Percentiles rank a stretch among this genome's conserved stretches.
These are phyloP conservation scores for Sinelater perroti DNA, from an alignment of 2,888 invertebrate species.

Conservation along the genomic window DNA sequence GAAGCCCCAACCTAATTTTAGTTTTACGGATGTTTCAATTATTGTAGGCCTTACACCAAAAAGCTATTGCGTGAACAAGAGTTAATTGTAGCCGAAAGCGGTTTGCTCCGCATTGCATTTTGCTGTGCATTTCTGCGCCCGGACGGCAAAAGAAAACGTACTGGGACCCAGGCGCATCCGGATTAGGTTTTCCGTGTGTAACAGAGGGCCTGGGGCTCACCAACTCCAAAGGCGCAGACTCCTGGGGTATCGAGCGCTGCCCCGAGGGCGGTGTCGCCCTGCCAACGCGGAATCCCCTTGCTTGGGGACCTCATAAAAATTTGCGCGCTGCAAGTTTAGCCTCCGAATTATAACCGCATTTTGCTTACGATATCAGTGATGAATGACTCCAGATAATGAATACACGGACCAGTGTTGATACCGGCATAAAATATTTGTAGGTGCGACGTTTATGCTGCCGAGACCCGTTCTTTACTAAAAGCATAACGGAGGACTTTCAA, in stretches of 20 bases:
- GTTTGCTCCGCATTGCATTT: no score
- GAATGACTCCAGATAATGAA: slow-evolving; percentile 6
- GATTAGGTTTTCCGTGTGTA: slow-evolving; percentile 35
- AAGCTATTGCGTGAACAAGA: no score
- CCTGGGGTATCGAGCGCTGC: slow-evolving; percentile 55
- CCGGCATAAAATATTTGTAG: no score
- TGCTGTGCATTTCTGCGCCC: no score
- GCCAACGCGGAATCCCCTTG: slow-evolving; percentile 48
- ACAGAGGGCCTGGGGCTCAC: slow-evolving; percentile 40
- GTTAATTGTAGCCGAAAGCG: no score
- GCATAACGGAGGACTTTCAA: no score
- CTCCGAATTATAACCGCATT: slow-evolving; percentile 26
- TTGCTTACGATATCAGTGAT: slow-evolving; percentile 15
- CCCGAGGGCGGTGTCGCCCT: slow-evolving; percentile 55
- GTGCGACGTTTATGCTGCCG: no score
- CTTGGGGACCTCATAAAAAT: slow-evolving; percentile 30
- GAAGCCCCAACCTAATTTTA: no score
- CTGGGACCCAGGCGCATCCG: slow-evolving; percentile 20
- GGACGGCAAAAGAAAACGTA: slow-evolving; percentile 10
- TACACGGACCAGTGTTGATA: no score
- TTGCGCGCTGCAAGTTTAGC: slow-evolving; percentile 21
- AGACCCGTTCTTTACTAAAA: no score
- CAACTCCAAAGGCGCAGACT: slow-evolving; percentile 48
- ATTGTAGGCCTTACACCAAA: no score
- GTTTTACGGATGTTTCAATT: no score